Base-by-base conservation (phyloP, 2,888 invertebrate genomes). In the Oxyscelio sp. region DNA sequence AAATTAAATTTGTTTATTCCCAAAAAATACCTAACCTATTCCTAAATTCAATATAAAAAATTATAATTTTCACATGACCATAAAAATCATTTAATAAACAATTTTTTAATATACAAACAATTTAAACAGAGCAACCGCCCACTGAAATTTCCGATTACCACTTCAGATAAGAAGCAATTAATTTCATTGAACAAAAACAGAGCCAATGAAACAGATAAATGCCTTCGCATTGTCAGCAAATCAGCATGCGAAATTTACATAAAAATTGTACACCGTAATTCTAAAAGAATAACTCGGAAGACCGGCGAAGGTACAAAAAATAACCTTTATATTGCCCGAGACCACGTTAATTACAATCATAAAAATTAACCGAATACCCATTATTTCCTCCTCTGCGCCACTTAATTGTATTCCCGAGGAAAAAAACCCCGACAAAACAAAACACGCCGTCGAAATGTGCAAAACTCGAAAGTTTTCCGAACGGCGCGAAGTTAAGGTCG, bases 401-500 rank as follows among this genome's bases (percentile, higher is more conserved):
- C 61, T 50, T 73, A 61, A 74, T 74, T 74, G 70, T 58, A 68
- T 48, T 59, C 45, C 22, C 38, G 34, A 50, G 34, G 6, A n/a
- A 21, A 63, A 27, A 31, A 31, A 27, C 27, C 22, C 34, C 11
- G 48, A 31, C 65, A 52, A 80, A 66, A 80, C 73, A 73, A 59
- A 66, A 73, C 52, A 17, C 31, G n/a, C 4, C 70, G 65, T 27
- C 50, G 63, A 58, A 75, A 75, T 58, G 75, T 63, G 58, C 58
- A 65, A 45, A 75, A 71, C 27, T 75, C 70, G 63, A 80, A 74
- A 73, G 79, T 80, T 73, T 56, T 43, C 31, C 70, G 63, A 74
- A 50, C 73, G 52, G 38, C 58, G 65, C 48, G 70, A 63, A 63
- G 78, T 65, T 71, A 63, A 63, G 65, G 71, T 50, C 52, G 50